phyloP scores from a whole-genome alignment of 1,140 invertebrate genomes.

The Drosophila lini region DNA sequence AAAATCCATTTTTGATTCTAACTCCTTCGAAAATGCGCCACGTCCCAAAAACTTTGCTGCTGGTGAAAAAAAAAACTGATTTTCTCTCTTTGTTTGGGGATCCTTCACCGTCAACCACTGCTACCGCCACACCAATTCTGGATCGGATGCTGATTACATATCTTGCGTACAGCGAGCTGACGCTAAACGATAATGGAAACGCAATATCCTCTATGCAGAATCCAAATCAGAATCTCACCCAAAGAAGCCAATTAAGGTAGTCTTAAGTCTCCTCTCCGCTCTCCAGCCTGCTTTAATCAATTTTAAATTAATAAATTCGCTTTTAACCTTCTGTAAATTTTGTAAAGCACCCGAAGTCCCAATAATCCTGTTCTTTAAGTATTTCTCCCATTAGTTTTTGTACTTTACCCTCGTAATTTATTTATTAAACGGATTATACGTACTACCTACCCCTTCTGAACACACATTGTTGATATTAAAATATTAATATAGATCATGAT shows the following conservation, averaged over 20 bases:
- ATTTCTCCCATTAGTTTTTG: constrained; percentile 11
- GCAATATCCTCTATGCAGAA: constrained; percentile 62
- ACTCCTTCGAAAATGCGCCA: constrained; percentile 18
- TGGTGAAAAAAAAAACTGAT: constrained; percentile 32
- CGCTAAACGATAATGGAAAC: constrained; percentile 74
- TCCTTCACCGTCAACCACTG: constrained; percentile 10
- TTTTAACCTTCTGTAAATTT: constrained; percentile 21
- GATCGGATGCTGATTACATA: constrained; percentile 32
- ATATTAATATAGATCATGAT: constrained; percentile 37
- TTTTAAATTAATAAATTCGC: constrained; percentile 2
- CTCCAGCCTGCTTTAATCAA: not conserved
- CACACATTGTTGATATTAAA: constrained; percentile 36
- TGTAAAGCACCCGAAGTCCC: constrained; percentile 22
- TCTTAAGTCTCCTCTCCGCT: constrained; percentile 5
- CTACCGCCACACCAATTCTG: constrained; percentile 39
- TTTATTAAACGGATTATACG: constrained; percentile 39
- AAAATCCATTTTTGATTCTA: constrained; percentile 52
- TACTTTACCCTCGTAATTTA: constrained; percentile 13
- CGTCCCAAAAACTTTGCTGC: constrained; percentile 26
- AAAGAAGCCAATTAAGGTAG: constrained; percentile 47
- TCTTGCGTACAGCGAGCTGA: constrained; percentile 69
- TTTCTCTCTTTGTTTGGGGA: constrained; percentile 49
- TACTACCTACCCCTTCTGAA: constrained; percentile 13
- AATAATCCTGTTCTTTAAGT: constrained; percentile 24
- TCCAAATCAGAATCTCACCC: constrained; percentile 49